Base-by-base conservation (phyloP, 2,888 invertebrate species). In the Lycaena phlaeas region DNA sequence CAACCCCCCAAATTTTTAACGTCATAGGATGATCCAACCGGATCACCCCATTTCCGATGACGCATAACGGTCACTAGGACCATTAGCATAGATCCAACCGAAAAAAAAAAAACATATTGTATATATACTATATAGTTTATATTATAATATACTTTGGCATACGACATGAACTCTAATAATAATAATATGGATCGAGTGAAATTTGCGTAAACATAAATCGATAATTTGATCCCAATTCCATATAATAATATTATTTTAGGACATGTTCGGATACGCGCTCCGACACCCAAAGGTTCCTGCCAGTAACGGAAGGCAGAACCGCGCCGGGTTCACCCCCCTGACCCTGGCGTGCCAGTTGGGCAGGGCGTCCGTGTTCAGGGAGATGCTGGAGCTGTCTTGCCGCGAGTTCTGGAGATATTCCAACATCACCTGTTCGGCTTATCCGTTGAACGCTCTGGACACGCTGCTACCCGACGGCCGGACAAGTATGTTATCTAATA, bases 391-490 rank as follows among this genome's bases (percentile, higher is more conserved):
- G 70, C 87, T 98, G 5, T 96, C 93, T 6, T 93, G 94, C 9
- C 88, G 95, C 68, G 98, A 98, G 77, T 97, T 98, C 79, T 99
- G 99, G 99, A 87, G 98, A 38, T 99, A 98, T 82, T 97, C 97
- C 64, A 98, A 98, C 66, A 97, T 98, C 55, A 97, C 97, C 6
- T 99, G 98, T 74, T 97, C 98, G 1, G 97, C 96, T 3, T 99
- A 99, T 74, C 98, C 98, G 0, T 84, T 99, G 39, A 97, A 96
- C 68, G 97, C 97, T 1, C 84, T 99, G 57, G 99, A 99, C 68
- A 98, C 98, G 0, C 88, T 99, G 44, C 84, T 95, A 43, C 96
- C 97, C 3, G 95, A 96, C 77, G 98, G 98, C 39, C 87, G 94
- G 54, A 98, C 98, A 50, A 98, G 98, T 98, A 85, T 86, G 88